These are phyloP conservation scores for Julus scanicus DNA, from an alignment of 2,888 invertebrate species.

Conservation along the genomic window DNA sequence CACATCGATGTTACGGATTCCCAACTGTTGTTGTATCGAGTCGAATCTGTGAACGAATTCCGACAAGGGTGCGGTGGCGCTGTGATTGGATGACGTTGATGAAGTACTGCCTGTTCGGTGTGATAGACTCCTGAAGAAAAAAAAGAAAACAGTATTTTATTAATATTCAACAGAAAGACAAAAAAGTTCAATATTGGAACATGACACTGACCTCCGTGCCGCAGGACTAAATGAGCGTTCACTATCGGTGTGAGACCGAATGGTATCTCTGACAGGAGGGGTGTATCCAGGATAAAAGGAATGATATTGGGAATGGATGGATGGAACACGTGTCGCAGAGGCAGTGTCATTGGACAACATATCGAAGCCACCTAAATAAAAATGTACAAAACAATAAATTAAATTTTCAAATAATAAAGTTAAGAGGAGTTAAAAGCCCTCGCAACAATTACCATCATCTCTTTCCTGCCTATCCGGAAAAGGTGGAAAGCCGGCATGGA, in stretches of 20 bases:
- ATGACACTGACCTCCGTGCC: constrained; percentile 37
- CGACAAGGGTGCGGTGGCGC: constrained; percentile 22
- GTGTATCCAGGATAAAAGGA: constrained; percentile 55
- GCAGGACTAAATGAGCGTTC: constrained; percentile 51
- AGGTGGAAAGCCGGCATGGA: constrained; percentile 60
- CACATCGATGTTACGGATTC: constrained; percentile 30
- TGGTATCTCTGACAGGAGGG: constrained; percentile 58
- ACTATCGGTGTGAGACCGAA: constrained; percentile 39
- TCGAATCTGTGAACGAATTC: constrained; percentile 56
- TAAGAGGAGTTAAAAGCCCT: background rate
- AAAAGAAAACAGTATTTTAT: background rate
- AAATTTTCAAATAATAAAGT: background rate
- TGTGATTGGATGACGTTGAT: constrained; percentile 51
- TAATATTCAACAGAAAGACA: background rate
- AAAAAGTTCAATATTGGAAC: background rate
- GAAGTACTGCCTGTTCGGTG: background rate
- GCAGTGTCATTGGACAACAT: background rate
- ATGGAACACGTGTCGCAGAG: constrained; percentile 34
- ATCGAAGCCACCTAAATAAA: constrained; percentile 6
- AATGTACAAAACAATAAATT: background rate
- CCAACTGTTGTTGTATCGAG: constrained; percentile 54
- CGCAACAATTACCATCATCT: constrained; percentile 34
- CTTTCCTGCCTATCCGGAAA: constrained; percentile 44
- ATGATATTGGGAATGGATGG: constrained; percentile 40
- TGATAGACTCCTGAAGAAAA: constrained; percentile 37